Conservation (phyloP, 2,113 vertebrate species). For the Fulmarus glacialis region DNA sequence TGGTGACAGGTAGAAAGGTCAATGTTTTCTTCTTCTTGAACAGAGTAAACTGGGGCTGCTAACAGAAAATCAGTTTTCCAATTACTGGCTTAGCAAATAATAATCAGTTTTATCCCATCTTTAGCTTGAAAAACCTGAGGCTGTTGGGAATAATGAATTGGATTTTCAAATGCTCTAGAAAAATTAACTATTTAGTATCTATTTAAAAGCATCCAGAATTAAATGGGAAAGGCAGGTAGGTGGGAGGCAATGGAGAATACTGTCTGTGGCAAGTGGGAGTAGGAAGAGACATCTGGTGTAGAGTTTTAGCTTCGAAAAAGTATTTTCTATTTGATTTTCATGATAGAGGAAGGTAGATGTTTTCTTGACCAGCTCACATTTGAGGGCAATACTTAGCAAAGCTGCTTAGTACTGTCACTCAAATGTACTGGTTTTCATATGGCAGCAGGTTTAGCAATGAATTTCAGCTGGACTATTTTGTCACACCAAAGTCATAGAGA, state of each 20-base stretch:
- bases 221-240: not conserved
- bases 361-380: not conserved
- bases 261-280: not conserved
- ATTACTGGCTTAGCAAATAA: not conserved
- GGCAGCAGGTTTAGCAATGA: not conserved
- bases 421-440: not conserved
- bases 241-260: not conserved
- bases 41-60: not conserved
- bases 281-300: not conserved
- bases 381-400: not conserved
- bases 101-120: not conserved
- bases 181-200: not conserved
- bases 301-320: not conserved
- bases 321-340: not conserved
- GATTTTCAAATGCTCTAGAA: not conserved
- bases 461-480: not conserved
- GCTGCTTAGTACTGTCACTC: not conserved
- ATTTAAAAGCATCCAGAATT: not conserved
- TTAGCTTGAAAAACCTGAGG: not conserved
- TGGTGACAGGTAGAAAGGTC: constrained; percentile 23
- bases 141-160: not conserved
- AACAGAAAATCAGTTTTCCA: constrained; percentile 5
- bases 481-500: not conserved
- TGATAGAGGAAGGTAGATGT: not conserved
- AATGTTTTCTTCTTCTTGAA: not conserved